These are phyloP conservation scores for Brienomyrus longianalis DNA, from an alignment of 2,113 vertebrate species.

Conservation along the genomic window DNA sequence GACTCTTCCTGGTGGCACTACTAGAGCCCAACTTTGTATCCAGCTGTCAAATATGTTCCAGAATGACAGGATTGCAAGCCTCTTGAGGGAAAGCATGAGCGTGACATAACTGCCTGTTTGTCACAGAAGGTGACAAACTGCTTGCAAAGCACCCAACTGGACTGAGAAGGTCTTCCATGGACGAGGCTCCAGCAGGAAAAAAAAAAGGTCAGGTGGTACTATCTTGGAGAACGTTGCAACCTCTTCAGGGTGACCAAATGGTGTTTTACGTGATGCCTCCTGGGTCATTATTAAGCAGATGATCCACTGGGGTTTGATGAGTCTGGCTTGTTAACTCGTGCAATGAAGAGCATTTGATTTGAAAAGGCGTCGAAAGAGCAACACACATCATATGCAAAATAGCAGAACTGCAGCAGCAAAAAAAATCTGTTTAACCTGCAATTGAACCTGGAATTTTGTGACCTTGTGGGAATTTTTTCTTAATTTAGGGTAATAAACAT, in stretches of 20 bases:
- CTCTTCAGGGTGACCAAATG: constrained; percentile 40
- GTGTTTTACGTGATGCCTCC: constrained; percentile 18
- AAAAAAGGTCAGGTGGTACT: constrained; percentile 37
- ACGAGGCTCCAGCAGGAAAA: constrained; percentile 35
- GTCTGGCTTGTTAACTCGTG: background rate
- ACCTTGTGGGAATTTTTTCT: too few species aligned
- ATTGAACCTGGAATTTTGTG: background rate
- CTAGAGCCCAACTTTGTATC: constrained; percentile 49
- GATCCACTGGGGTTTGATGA: background rate
- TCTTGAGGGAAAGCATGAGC: constrained; percentile 40
- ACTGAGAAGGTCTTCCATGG: constrained; percentile 55
- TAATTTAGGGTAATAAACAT: background rate
- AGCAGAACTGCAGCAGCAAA: background rate
- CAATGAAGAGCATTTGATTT: background rate
- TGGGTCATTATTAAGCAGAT: background rate
- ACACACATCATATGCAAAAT: background rate
- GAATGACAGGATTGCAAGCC: constrained; percentile 41
- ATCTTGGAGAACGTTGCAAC: constrained; percentile 56
- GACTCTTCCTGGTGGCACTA: background rate
- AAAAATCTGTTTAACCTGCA: background rate
- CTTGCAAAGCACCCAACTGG: constrained; percentile 38
- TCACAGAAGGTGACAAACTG: constrained; percentile 22
- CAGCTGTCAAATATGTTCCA: constrained; percentile 58
- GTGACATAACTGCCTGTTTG: too few species aligned
- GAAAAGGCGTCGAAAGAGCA: background rate